Evolutionary conservation across 1,140 invertebrate species (phyloP), one percentile per base, ranked within the genome.

Genomic region (Drosophila yakuba): DNA sequence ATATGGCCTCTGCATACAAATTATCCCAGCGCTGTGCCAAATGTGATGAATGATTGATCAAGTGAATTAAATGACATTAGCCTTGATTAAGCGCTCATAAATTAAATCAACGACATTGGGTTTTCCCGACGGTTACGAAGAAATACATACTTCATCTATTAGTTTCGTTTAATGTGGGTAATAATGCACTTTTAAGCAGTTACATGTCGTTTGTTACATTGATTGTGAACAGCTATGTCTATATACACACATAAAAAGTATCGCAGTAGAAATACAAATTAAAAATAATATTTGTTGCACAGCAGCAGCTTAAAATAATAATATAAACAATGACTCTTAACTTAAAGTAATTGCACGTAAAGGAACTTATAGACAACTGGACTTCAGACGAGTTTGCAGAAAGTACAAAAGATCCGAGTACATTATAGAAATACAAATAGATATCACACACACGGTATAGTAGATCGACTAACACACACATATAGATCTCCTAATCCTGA

Each of bases 201-300:
- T 84, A 77, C 48, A 86, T 88, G 75, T 88, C 56, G 57, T 69
- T 83, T 82, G 76, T 88, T 82, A 85, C 81, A 85, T 85, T 85
- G 82, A 85, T 85, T 85, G 82, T 86, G 82, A 78, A 85, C 63
- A 71, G 67, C 61, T 86, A 88, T 86, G 57, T 67, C 74, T 66
- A 60, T 84, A 85, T 86, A 78, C 77, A 85, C 15, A 61, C 51
- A 71, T 51, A 67, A 52, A 50, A 61, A 55, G 39, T 54, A 76
- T 51, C 39, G 54, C 38, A 55, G 25, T 71, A 66, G 47, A 69
- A 45, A 39, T 15, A 15, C 14, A 39, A 3, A 39, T 41, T 50
- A 17, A 59, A 72, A 72, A 68, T 11, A 63, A 62, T 50, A 39
- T 60, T 71, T 60, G 74, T 84, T 84, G 69, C 80, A 76, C 67